A percentile compares a stretch with the other conserved stretches of the same genome.
Evolutionary conservation across 2,888 invertebrate species (phyloP).

Genomic region (Calameuta filiformis): DNA sequence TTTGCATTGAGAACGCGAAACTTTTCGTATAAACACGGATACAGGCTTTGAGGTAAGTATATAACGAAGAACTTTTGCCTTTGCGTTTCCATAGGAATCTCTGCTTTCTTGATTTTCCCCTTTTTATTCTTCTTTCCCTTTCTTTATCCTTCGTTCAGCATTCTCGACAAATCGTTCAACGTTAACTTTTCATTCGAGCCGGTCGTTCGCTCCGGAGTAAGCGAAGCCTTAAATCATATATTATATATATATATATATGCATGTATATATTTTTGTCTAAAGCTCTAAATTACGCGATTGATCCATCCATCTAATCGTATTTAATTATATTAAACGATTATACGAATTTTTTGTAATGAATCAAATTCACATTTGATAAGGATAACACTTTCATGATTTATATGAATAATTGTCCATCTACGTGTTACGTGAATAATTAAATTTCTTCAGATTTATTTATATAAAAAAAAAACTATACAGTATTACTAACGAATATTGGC

Average conservation of each 20-base stretch:
- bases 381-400: neutral
- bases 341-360: neutral
- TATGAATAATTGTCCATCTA: neutral
- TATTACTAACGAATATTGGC: neutral
- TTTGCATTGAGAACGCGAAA: constrained; percentile 41
- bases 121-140: neutral
- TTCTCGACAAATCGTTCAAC: too few relatives aligned
- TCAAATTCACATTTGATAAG: neutral
- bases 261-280: too few relatives aligned
- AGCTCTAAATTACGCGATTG: too few relatives aligned
- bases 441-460: neutral
- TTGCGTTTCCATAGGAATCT: constrained; percentile 20
- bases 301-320: neutral
- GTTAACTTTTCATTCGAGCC: neutral
- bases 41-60: constrained; percentile 21
- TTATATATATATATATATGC: too few relatives aligned
- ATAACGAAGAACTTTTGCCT: constrained; percentile 38
- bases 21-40: constrained; percentile 45
- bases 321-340: neutral
- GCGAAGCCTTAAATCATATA: neutral
- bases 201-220: neutral
- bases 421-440: neutral
- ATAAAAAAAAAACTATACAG: neutral
- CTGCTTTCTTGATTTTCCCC: neutral
- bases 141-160: too few relatives aligned